These are phyloP conservation scores for Alectoris magna DNA, from an alignment of 2,797 vertebrate genomes.

Conservation along the genomic window DNA sequence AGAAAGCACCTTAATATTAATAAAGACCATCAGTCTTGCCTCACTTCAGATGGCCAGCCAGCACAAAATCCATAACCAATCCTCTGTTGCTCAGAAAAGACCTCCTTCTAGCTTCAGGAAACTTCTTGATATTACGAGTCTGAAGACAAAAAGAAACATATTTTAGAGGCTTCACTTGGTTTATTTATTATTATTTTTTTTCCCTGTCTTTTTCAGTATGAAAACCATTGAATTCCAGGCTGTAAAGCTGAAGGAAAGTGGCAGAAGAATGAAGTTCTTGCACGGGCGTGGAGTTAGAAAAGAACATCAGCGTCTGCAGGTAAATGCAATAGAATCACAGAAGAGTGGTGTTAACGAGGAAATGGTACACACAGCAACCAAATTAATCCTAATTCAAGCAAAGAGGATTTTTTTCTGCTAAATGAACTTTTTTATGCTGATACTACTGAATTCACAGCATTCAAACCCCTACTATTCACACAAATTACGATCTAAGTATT, in stretches of 20 bases:
- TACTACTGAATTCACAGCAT: background rate
- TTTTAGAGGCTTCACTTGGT: background rate
- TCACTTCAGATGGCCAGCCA: background rate
- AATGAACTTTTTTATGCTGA: background rate
- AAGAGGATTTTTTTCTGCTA: constrained; percentile 48
- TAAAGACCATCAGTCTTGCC: accelerated
- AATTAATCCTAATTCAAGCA: background rate
- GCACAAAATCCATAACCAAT: background rate
- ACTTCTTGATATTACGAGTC: background rate
- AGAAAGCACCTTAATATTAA: background rate
- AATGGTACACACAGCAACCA: background rate
- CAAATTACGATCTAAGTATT: constrained; percentile 20
- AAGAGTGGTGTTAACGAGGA: background rate
- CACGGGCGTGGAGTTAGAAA: background rate
- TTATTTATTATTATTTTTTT: no score
- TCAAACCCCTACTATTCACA: background rate
- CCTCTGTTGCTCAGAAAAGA: background rate
- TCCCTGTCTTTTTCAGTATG: background rate
- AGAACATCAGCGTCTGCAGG: background rate
- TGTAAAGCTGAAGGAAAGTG: background rate
- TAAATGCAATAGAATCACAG: background rate
- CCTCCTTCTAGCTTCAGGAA: background rate
- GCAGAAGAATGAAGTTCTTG: background rate
- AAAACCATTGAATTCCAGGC: background rate
- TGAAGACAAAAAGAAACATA: background rate